Evolutionary conservation across 2,113 vertebrate species (phyloP).

Genomic region (Eupsittula cactorum): DNA sequence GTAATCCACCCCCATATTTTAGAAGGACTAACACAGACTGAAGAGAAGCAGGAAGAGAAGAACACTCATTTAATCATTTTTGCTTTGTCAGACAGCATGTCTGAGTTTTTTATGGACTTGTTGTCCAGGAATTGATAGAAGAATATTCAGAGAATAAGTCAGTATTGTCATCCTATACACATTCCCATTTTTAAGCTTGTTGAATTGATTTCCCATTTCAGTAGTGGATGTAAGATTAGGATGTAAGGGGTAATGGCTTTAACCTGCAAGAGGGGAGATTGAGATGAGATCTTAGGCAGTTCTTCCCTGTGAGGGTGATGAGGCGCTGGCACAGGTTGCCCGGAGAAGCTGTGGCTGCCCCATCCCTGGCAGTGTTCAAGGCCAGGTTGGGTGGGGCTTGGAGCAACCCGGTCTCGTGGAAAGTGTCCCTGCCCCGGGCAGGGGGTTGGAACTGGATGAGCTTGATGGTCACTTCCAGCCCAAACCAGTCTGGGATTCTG

Average conservation of each 20-base stretch:
- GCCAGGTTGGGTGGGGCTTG: too few species aligned
- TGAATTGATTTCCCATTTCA: not conserved
- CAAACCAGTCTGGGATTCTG: not conserved
- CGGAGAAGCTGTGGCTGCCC: not conserved
- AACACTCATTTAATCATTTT: not conserved
- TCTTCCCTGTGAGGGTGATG: not conserved
- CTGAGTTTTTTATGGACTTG: not conserved
- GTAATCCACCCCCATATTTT: not conserved
- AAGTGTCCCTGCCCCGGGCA: not conserved
- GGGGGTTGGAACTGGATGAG: not conserved
- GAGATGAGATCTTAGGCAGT: not conserved
- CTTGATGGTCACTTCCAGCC: not conserved
- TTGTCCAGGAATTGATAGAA: not conserved
- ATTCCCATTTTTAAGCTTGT: not conserved
- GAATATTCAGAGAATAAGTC: not conserved
- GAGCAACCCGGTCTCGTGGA: not conserved
- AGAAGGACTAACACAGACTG: not conserved
- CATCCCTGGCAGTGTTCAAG: not conserved
- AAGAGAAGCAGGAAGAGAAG: not conserved
- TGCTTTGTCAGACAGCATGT: not conserved
- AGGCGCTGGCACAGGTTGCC: fast-evolving
- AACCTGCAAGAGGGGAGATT: not conserved
- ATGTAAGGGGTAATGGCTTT: not conserved
- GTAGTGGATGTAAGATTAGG: not conserved
- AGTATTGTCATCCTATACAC: not conserved